Evolutionary conservation across 2,888 invertebrate genomes (phyloP), one percentile per base, ranked within the genome.

Genomic region (Sipunculus nudus): DNA sequence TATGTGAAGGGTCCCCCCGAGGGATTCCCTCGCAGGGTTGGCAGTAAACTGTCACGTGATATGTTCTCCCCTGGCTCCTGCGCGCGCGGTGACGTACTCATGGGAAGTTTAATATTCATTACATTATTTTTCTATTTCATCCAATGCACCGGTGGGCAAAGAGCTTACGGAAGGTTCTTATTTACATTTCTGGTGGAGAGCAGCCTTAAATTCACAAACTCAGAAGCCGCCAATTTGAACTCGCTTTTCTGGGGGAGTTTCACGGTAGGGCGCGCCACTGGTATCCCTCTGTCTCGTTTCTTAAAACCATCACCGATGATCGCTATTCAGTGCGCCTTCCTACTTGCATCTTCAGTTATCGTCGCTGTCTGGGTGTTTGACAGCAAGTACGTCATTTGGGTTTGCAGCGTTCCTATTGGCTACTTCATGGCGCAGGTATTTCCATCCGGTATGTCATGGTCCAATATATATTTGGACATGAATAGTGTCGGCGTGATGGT

Each of bases 211-310:
- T 67, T 77, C 38, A 62, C 59, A 21, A 70, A 66, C 4, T 67
- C 61, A 21, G 64, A 66, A 0, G 75, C 73, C 1, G 66, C 74
- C 3, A 62, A 61, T 23, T 57, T 77, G 25, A 72, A 75, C 53
- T 71, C 74, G 13, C 59, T 61, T 1, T 77, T 71, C 52, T 75
- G 75, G 74, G 67, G 71, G 6, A 67, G 73, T 53, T 74, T 73
- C 61, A 67, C 73, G 1, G 45, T 64, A 3, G 75, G 74, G 0
- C 53, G 75, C 6, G 52, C 70, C 21, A 49, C 63, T 8, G 74
- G 73, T 13, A 68, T 75, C 25, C 21, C 74, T 2, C 45, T 68
- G 0, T 70, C 74, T 0, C 50, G 65, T 19, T 74, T 61, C 46
- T 61, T 76, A 25, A n/a, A n/a, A n/a, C n/a, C n/a, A n/a, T n/a